phyloP scores from a whole-genome alignment of 2,797 vertebrate species.

The Rhabdophis nuchalis region DNA sequence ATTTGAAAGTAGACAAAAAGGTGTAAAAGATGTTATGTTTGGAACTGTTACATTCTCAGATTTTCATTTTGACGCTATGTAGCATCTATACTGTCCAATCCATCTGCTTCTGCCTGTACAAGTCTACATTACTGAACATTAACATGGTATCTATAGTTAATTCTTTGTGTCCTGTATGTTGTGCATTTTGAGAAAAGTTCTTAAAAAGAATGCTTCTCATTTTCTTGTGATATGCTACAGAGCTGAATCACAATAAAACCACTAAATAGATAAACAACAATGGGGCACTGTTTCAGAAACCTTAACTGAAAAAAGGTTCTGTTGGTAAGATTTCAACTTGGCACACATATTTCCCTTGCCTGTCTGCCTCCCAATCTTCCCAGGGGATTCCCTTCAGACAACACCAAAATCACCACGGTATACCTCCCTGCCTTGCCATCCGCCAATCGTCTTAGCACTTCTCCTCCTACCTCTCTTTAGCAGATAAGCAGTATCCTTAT shows the following conservation, averaged over 20 bases:
- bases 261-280: neutral
- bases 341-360: neutral
- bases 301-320: neutral
- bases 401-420: neutral
- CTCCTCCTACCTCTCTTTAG: neutral
- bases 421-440: neutral
- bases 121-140: neutral
- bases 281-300: neutral
- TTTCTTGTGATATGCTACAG: neutral
- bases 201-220: neutral
- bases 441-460: neutral
- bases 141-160: neutral
- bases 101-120: neutral
- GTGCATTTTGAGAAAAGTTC: neutral
- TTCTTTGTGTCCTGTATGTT: neutral
- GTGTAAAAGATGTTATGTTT: neutral
- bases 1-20: neutral
- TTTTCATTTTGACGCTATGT: neutral
- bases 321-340: neutral
- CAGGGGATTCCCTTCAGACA: neutral
- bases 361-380: neutral
- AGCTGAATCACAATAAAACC: neutral
- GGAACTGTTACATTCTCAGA: neutral
- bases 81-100: neutral
- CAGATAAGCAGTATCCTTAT: neutral